These are phyloP conservation scores for Acleris laterana DNA, from an alignment of 2,888 invertebrate species.

Conservation along the genomic window DNA sequence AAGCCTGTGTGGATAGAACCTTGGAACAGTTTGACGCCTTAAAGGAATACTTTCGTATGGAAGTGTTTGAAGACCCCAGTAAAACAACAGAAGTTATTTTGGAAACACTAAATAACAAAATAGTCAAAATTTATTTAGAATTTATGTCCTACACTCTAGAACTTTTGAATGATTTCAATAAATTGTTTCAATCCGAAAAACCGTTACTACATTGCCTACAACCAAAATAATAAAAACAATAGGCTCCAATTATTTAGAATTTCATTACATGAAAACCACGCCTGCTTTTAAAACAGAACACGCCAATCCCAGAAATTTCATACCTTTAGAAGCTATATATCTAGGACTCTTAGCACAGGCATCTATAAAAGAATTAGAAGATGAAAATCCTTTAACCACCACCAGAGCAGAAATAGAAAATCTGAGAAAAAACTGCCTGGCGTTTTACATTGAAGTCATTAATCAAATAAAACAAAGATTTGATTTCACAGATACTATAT, in stretches of 20 bases:
- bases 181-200: constrained; percentile 24
- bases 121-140: constrained; percentile 39
- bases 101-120: constrained; percentile 27
- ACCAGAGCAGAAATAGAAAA: no score
- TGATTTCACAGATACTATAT: constrained; percentile 2
- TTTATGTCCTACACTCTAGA: constrained; percentile 37
- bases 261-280: no score
- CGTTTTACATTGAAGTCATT: constrained; percentile 8
- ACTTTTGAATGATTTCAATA: constrained; percentile 17
- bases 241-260: no score
- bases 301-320: no score
- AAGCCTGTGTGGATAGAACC: constrained; percentile 36
- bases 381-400: no score
- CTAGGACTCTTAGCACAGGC: no score
- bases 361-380: no score
- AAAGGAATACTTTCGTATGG: constrained; percentile 32
- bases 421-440: constrained; percentile 3
- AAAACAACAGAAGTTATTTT: constrained; percentile 36
- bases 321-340: no score
- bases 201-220: constrained; percentile 34
- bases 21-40: constrained; percentile 38
- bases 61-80: constrained; percentile 39
- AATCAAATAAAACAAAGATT: constrained; percentile 7
- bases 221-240: constrained; percentile 30
- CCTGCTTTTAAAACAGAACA: no score